A percentile compares a stretch with the other conserved stretches of the same genome.
These are phyloP conservation scores for Ypsolopha scabrella DNA, from an alignment of 2,888 invertebrate genomes.

Conservation along the genomic window DNA sequence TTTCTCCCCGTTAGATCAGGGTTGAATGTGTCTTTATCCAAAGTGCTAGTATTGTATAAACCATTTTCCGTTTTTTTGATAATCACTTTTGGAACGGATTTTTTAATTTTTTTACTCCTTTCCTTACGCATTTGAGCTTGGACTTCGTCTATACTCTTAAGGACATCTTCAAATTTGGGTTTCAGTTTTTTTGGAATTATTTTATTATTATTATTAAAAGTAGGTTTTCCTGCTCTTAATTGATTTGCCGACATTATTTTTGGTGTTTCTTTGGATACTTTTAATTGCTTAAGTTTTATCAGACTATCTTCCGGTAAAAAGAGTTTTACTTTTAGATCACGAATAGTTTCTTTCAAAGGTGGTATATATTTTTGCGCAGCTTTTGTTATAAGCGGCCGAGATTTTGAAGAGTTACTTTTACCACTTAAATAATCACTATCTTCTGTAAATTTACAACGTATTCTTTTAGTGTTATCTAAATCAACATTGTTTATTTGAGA, in stretches of 20 bases:
- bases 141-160: slow-evolving; percentile 62
- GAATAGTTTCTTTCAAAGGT: slow-evolving; percentile 45
- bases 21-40: slow-evolving; percentile 34
- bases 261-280: slow-evolving; percentile 44
- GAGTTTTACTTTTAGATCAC: slow-evolving; percentile 55
- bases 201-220: slow-evolving; percentile 15
- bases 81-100: slow-evolving; percentile 55
- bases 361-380: slow-evolving; percentile 67
- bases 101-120: slow-evolving; percentile 45
- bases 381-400: slow-evolving; percentile 54
- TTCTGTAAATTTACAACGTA: slow-evolving; percentile 49
- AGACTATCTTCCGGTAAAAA: slow-evolving; percentile 54
- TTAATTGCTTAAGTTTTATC: slow-evolving; percentile 49
- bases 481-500: slow-evolving; percentile 41
- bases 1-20: slow-evolving; percentile 62
- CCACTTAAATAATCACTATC: slow-evolving; percentile 32
- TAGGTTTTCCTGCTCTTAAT: slow-evolving; percentile 14
- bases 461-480: slow-evolving; percentile 18
- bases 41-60: slow-evolving; percentile 57
- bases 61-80: slow-evolving; percentile 61
- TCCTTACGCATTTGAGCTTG: slow-evolving; percentile 53
- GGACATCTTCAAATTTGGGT: slow-evolving; percentile 65
- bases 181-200: slow-evolving; percentile 43
- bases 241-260: slow-evolving; percentile 25
- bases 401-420: slow-evolving; percentile 22